These are phyloP conservation scores for Meandrusa payeni DNA, from an alignment of 2,888 invertebrate genomes.

Conservation along the genomic window DNA sequence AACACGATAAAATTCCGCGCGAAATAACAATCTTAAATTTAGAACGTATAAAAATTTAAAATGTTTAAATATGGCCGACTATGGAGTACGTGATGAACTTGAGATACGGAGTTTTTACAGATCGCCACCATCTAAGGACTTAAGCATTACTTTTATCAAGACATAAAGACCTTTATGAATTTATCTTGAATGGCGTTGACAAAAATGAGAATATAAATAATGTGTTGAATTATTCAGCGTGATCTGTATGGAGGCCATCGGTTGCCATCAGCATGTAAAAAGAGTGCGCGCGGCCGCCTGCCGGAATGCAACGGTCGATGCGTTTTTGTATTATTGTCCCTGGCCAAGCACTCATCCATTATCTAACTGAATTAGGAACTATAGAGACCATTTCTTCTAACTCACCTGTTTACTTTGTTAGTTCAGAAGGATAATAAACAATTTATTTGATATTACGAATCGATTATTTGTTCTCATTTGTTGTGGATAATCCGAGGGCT, in stretches of 20 bases:
- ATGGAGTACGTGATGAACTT: conserved; percentile 46
- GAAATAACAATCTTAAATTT: conserved; percentile 10
- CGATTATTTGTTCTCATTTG: no score
- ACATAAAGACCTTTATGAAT: conserved; percentile 78
- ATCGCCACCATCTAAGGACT: conserved; percentile 55
- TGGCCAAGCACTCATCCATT: conserved; percentile 77
- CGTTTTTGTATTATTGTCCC: conserved; percentile 77
- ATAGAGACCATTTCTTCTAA: conserved; percentile 49
- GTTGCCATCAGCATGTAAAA: conserved; percentile 52
- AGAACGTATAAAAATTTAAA: conserved; percentile 20
- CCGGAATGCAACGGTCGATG: conserved; percentile 63
- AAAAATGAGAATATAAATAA: conserved; percentile 80
- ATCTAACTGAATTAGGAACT: conserved; percentile 70
- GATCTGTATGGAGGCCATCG: conserved; percentile 71
- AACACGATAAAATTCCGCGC: conserved; percentile 3
- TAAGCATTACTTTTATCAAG: conserved; percentile 79
- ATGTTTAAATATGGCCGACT: conserved; percentile 18
- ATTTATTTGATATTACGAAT: no score
- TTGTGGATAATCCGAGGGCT: no score
- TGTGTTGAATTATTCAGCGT: conserved; percentile 79
- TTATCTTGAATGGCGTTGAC: conserved; percentile 76
- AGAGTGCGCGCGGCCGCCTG: conserved; percentile 52
- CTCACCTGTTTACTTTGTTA: conserved; percentile 26
- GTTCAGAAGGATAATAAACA: no score
- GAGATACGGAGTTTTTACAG: conserved; percentile 51